These are phyloP conservation scores for Phenganax stokvisi DNA, from an alignment of 92 coral and sea anemone species.

Conservation along the genomic window DNA sequence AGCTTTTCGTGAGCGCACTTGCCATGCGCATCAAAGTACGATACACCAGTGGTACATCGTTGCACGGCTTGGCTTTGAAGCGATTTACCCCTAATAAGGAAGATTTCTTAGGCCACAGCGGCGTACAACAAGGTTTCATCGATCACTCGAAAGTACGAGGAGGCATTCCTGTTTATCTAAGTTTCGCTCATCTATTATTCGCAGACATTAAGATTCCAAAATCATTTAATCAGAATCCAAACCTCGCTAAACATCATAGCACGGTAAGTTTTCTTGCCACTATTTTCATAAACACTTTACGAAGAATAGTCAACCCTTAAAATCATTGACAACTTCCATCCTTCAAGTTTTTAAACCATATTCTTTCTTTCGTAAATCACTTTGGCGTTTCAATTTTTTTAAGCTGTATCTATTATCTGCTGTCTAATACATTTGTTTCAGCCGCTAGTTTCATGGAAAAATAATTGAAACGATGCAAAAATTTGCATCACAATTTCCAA, in stretches of 20 bases:
- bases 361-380: background rate
- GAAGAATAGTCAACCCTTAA: too few species aligned
- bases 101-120: slow-evolving; percentile 21
- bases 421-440: background rate
- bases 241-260: slow-evolving; percentile 47
- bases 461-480: too few species aligned
- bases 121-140: slow-evolving; percentile 53
- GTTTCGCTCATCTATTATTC: slow-evolving; percentile 65
- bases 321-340: background rate
- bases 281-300: background rate
- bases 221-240: slow-evolving; percentile 48
- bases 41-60: slow-evolving; percentile 43
- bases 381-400: background rate
- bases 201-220: slow-evolving; percentile 35
- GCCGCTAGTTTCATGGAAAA: too few species aligned
- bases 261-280: slow-evolving; percentile 51
- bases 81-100: slow-evolving; percentile 48
- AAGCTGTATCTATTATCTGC: background rate
- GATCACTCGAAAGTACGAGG: slow-evolving; percentile 49
- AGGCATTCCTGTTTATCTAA: slow-evolving; percentile 46
- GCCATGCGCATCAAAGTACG: slow-evolving; percentile 42
- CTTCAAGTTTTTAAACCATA: background rate
- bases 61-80: slow-evolving; percentile 55
- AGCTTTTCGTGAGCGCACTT: slow-evolving; percentile 50
- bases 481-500: too few species aligned